Conservation (phyloP, 2,888 invertebrate species). For the Aplocera efformata region DNA sequence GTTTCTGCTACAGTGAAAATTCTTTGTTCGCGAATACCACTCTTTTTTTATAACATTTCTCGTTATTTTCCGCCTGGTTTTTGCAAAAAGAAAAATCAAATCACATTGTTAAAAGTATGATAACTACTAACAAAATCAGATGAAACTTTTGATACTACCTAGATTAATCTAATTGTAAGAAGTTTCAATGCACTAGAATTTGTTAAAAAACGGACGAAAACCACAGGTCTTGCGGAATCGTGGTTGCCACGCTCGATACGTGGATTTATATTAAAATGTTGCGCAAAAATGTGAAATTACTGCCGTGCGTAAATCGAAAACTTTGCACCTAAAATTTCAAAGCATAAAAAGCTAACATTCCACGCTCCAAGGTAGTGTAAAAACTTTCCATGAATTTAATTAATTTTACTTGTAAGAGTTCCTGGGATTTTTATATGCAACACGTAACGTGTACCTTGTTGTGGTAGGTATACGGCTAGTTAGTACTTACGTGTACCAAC, state of each 20-base stretch:
- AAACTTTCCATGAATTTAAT: constrained; percentile 44
- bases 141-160: too few relatives aligned
- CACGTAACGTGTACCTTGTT: constrained; percentile 28
- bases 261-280: constrained; percentile 25
- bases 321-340: constrained; percentile 32
- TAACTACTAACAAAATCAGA: too few relatives aligned
- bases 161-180: too few relatives aligned
- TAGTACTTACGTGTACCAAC: too few relatives aligned
- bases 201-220: too few relatives aligned
- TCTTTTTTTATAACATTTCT: too few relatives aligned
- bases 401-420: constrained; percentile 39
- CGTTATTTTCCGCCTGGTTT: too few relatives aligned
- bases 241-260: constrained; percentile 3
- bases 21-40: too few relatives aligned
- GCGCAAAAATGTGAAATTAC: constrained; percentile 22
- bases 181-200: too few relatives aligned
- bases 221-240: background rate
- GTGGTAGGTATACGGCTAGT: background rate
- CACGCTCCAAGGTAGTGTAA: constrained; percentile 36
- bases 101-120: too few relatives aligned
- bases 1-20: too few relatives aligned
- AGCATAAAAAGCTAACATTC: constrained; percentile 34
- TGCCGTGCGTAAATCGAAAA: constrained; percentile 36
- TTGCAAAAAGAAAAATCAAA: too few relatives aligned
- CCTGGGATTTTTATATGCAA: constrained; percentile 32